phyloP scores from a whole-genome alignment of 2,888 invertebrate genomes.

The Platycheirus rosarum region DNA sequence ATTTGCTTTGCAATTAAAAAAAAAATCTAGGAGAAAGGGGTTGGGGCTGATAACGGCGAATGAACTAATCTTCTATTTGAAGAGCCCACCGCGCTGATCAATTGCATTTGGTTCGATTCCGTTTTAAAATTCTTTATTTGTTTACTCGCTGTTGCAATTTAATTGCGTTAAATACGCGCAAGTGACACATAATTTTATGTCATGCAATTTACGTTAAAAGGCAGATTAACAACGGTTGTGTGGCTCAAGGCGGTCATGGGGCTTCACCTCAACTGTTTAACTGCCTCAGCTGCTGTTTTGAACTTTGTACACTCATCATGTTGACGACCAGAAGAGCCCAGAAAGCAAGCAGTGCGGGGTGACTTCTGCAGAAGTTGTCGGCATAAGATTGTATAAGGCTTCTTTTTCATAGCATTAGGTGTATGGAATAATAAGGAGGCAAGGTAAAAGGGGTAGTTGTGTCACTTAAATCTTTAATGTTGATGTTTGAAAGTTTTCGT shows the following conservation, averaged over 20 bases:
- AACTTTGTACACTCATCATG: conserved; percentile 55
- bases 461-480: conserved; percentile 22
- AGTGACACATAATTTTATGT: conserved; percentile 76
- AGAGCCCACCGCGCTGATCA: conserved; percentile 58
- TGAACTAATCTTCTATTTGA: conserved; percentile 59
- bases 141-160: too few species aligned
- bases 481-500: background rate
- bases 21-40: background rate
- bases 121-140: background rate
- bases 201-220: conserved; percentile 77
- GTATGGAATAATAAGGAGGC: background rate
- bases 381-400: conserved; percentile 46
- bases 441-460: background rate
- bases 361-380: conserved; percentile 34
- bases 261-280: conserved; percentile 70
- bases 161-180: conserved; percentile 73
- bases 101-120: conserved; percentile 56
- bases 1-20: conserved; percentile 61
- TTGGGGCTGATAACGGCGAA: conserved; percentile 19
- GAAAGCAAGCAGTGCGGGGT: conserved; percentile 1
- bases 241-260: conserved; percentile 64
- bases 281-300: conserved; percentile 68
- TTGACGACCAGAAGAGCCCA: conserved; percentile 7
- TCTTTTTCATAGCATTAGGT: conserved; percentile 23
- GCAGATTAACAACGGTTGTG: conserved; percentile 73